Base-by-base conservation (phyloP, 2,797 vertebrate genomes). In the Pipistrellus pygmaeus region DNA sequence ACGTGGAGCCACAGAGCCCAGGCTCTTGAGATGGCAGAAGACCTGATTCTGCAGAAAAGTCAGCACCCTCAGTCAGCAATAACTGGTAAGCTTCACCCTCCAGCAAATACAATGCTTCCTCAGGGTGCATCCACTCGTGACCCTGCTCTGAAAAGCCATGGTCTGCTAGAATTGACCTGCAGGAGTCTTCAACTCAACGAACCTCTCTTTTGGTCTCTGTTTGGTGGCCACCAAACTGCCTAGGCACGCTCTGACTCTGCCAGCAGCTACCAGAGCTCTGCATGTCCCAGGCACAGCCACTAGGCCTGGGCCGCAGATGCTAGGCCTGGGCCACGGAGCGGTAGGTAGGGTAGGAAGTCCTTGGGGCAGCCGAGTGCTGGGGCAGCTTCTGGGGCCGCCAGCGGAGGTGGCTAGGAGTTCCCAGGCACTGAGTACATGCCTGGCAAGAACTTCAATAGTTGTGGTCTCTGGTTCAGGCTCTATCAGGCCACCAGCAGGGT, bases 111-210 rank as follows among this genome's bases (percentile, higher is more conserved):
- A 99, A 98, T 3, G 99, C 99, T 97, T 99, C 99, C 97, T 99
- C 99, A 0, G 99, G 99, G 85, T 98, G 98, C 48, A 99, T 98
- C 35, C 96, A 98, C 97, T 99, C 99, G 93, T 98, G 99, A 15
- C 99, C 99, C 30, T 93, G 91, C 32, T 98, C 97, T 0, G 99
- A 98, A 95, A 99, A 99, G 1, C 99, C 99, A 99, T 99, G 27
- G 99, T 99, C 97, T 99, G 99, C 99, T 99, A 99, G 95, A 99
- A 99, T 97, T 99, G 99, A 0, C 99, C 99, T 99, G 99, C 99
- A 66, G 99, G 99, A 85, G 99, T 98, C 95, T 98, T 98, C 88
- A 99, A 97, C 97, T 99, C 99, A 96, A 99, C 99, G 0, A 98
- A 95, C 88, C 97, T 97, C 62, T 99, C 98, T 25, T 97, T 96